A percentile compares a stretch with the other conserved stretches of the same genome.
phyloP scores from a whole-genome alignment of 1,140 invertebrate genomes.

The Oscheius sp. region DNA sequence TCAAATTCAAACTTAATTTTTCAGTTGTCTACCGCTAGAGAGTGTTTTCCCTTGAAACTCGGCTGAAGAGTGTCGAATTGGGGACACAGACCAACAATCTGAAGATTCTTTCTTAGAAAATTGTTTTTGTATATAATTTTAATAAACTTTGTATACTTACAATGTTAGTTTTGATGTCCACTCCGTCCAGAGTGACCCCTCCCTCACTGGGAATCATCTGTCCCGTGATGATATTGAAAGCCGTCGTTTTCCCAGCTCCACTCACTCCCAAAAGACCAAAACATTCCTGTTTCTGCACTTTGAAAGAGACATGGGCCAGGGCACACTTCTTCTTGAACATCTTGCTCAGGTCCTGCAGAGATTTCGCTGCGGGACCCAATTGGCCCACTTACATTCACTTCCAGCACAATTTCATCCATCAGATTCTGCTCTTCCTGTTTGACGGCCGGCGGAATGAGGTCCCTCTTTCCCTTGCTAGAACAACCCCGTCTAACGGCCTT shows the following conservation, averaged over 20 bases:
- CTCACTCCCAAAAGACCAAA: slow-evolving; percentile 45
- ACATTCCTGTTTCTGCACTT: slow-evolving; percentile 32
- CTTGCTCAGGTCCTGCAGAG: slow-evolving; percentile 33
- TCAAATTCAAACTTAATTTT: too few relatives aligned
- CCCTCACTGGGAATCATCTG: slow-evolving; percentile 70
- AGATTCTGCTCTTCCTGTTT: too few relatives aligned
- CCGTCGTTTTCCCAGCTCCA: slow-evolving; percentile 66
- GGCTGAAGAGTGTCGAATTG: slow-evolving; percentile 68
- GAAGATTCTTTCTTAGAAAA: too few relatives aligned
- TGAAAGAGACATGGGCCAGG: slow-evolving; percentile 25
- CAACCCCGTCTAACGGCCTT: too few relatives aligned
- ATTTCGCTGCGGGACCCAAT: too few relatives aligned
- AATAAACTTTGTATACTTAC: neutral
- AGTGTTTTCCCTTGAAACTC: slow-evolving; percentile 64
- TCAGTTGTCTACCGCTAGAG: slow-evolving; percentile 61
- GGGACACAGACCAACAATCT: slow-evolving; percentile 74
- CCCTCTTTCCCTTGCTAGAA: too few relatives aligned
- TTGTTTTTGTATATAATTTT: neutral
- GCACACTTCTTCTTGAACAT: slow-evolving; percentile 22
- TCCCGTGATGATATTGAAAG: slow-evolving; percentile 73
- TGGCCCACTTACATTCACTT: too few relatives aligned
- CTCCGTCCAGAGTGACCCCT: slow-evolving; percentile 62
- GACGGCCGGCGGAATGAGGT: too few relatives aligned
- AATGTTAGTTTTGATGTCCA: neutral
- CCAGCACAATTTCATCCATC: neutral